A percentile compares a stretch with the other conserved stretches of the same genome.
Evolutionary conservation across 2,888 invertebrate species (phyloP).

Genomic region (Andrena camellia): DNA sequence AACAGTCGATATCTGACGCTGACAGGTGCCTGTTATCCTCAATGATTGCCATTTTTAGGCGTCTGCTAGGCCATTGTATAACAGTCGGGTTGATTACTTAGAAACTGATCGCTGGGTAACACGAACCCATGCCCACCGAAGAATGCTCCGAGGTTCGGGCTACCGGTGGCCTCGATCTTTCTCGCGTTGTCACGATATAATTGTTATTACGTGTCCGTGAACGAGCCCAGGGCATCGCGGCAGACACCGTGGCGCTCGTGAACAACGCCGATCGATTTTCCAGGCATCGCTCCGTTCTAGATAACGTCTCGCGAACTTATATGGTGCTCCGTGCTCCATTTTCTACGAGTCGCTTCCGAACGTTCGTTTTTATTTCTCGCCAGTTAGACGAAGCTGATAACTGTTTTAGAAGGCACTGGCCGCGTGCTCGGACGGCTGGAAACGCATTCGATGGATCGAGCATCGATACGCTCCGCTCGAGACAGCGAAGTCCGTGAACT

Average conservation of each 20-base stretch:
- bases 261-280: conserved; percentile 55
- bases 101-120: conserved; percentile 16
- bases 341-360: conserved; percentile 11
- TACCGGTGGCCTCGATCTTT: conserved; percentile 51
- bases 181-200: conserved; percentile 47
- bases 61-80: too few species aligned
- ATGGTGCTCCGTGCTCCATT: conserved; percentile 38
- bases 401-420: not conserved
- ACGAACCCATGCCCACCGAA: conserved; percentile 7
- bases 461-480: not conserved
- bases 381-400: not conserved
- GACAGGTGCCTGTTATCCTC: too few species aligned
- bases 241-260: conserved; percentile 59
- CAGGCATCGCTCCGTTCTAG: conserved; percentile 42
- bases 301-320: conserved; percentile 41
- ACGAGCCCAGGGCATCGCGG: conserved; percentile 32
- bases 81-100: too few species aligned
- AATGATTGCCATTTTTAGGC: too few species aligned
- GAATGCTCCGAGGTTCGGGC: conserved; percentile 8
- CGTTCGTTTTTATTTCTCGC: not conserved
- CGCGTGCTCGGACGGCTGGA: not conserved
- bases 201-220: conserved; percentile 59
- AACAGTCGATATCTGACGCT: too few species aligned
- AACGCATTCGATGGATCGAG: not conserved
- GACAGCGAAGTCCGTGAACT: conserved; percentile 16